Evolutionary conservation across 1,140 invertebrate species (phyloP).

Genomic region (Hyles euphorbiae): DNA sequence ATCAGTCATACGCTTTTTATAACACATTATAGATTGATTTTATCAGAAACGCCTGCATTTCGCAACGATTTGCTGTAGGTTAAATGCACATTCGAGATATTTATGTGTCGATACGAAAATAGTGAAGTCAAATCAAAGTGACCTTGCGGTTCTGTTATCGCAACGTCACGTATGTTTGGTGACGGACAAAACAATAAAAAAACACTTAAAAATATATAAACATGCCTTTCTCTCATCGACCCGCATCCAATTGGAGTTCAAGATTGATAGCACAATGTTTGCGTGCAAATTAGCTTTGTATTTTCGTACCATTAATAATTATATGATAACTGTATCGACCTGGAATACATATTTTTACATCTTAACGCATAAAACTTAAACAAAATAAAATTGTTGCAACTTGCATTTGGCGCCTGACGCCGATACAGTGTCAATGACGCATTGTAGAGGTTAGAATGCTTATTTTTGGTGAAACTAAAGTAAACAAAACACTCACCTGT

Average conservation of each 20-base stretch:
- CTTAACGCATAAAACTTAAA: too few relatives aligned
- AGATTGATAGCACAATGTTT: slow-evolving; percentile 5
- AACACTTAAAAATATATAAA: slow-evolving; percentile 1
- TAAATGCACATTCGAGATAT: too few relatives aligned
- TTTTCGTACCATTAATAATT: neutral
- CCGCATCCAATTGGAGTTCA: slow-evolving; percentile 13
- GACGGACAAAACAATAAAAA: slow-evolving; percentile 2
- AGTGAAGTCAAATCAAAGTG: slow-evolving; percentile 24
- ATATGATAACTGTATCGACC: neutral
- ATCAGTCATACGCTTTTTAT: too few relatives aligned
- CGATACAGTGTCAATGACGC: too few relatives aligned
- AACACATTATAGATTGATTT: too few relatives aligned
- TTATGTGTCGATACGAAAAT: too few relatives aligned
- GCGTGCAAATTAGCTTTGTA: slow-evolving; percentile 2
- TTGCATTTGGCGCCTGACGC: too few relatives aligned
- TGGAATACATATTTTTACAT: too few relatives aligned
- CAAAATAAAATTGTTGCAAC: too few relatives aligned
- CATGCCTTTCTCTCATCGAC: slow-evolving; percentile 4
- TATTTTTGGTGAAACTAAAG: neutral
- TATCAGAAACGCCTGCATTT: too few relatives aligned
- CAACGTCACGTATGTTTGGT: slow-evolving; percentile 6
- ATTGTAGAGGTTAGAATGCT: too few relatives aligned
- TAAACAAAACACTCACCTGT: slow-evolving; percentile 52
- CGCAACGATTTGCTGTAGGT: too few relatives aligned
- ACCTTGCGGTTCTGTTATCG: slow-evolving; percentile 21